Percentiles rank a stretch among this genome's conserved stretches.
phyloP scores from a whole-genome alignment of 2,888 invertebrate species.

The Aporophyla nigra region DNA sequence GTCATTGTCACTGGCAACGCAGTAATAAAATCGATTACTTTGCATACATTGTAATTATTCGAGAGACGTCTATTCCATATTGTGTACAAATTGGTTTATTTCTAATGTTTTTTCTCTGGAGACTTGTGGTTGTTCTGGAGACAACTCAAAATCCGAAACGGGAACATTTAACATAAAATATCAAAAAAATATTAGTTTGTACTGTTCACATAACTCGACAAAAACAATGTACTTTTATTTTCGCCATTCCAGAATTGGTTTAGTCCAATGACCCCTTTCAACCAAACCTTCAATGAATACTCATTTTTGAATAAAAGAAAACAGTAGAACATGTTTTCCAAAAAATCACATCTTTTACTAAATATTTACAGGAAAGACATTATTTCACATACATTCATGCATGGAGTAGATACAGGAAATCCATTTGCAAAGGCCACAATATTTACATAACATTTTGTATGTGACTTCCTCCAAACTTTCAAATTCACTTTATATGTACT shows the following conservation, averaged over 20 bases:
- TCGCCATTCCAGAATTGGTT: background rate
- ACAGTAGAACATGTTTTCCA: background rate
- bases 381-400: conserved; percentile 11
- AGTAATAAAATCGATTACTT: conserved; percentile 46
- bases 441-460: conserved; percentile 42
- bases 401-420: conserved; percentile 26
- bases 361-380: conserved; percentile 26
- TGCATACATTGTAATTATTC: conserved; percentile 51
- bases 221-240: background rate
- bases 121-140: too few relatives aligned
- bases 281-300: background rate
- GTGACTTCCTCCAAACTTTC: conserved; percentile 11
- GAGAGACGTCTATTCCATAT: background rate
- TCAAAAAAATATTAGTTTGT: background rate
- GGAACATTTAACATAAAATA: background rate
- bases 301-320: background rate
- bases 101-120: background rate
- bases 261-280: background rate
- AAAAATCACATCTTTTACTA: conserved; percentile 4
- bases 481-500: conserved; percentile 12
- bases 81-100: background rate
- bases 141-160: background rate
- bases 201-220: background rate
- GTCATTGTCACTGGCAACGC: conserved; percentile 29
- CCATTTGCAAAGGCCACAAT: conserved; percentile 20